These are phyloP conservation scores for Apodemia mormo DNA, from an alignment of 2,888 invertebrate genomes.

Conservation along the genomic window DNA sequence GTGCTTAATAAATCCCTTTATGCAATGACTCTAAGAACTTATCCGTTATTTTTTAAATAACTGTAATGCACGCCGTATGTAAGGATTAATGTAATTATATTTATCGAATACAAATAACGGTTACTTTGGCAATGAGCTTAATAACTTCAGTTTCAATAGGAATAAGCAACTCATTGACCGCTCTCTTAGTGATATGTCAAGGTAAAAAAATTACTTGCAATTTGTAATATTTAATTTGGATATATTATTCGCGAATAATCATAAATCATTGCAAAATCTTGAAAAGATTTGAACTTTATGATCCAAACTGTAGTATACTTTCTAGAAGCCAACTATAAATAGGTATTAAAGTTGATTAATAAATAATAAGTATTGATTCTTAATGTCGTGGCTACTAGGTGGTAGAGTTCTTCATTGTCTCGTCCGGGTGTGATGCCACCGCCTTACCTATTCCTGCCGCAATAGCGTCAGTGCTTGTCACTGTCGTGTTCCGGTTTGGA, in stretches of 20 bases:
- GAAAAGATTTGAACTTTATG: not conserved
- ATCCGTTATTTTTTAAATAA: too few species aligned
- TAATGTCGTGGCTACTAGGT: too few species aligned
- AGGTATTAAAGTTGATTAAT: too few species aligned
- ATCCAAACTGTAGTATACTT: not conserved
- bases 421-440: too few species aligned
- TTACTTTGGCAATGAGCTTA: conserved; percentile 7
- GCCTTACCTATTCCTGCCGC: too few species aligned
- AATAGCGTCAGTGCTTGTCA: too few species aligned
- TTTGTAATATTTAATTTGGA: conserved; percentile 14
- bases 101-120: not conserved
- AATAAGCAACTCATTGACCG: conserved; percentile 1
- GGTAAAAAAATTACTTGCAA: not conserved
- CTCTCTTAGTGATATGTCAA: conserved; percentile 9
- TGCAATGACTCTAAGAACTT: too few species aligned
- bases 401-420: too few species aligned
- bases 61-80: not conserved
- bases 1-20: not conserved
- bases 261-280: not conserved
- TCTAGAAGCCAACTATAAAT: not conserved
- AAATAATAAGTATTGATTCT: too few species aligned
- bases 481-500: too few species aligned
- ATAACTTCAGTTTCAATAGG: not conserved
- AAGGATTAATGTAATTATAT: conserved; percentile 2
- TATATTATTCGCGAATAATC: not conserved